Evolutionary conservation across 2,113 vertebrate species (phyloP), one percentile per base, ranked within the genome.

Genomic region (Aramus guarauna): DNA sequence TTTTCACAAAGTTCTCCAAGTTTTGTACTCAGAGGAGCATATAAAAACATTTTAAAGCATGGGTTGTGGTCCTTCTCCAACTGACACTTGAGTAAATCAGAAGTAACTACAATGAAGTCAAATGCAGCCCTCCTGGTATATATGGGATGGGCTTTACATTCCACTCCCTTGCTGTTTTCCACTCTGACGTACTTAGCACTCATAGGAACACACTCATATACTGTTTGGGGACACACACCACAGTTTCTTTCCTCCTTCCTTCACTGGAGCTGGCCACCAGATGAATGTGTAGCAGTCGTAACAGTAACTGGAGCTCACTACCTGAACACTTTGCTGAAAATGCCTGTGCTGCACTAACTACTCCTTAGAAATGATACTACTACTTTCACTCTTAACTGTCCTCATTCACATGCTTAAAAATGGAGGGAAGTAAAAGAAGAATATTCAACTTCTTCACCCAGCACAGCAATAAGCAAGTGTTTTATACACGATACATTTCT

Each of bases 1-100:
- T 97, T 97, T 98, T 98, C 90, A 92, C 37, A 96, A 89, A 81
- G 72, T 90, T 92, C 45, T 97, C 92, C 97, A 97, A 93, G 62
- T 86, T 90, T 90, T 90, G 63, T 97, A 90, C 83, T 79, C 97
- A 95, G 79, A 95, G 94, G 94, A 96, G 36, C 78, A 81, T 93
- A 92, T 63, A 84, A 97, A 97, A 97, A 94, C 84, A 97, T 86
- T 97, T 96, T 86, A 90, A 96, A 96, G 85, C 60, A 23, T 59
- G 71, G 90, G 75, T 84, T 95, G 71, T 96, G 90, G 92, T 95
- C 85, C 85, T 96, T 92, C 90, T 96, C 93, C 85, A 93, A 47
- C 78, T 94, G 92, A 94, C 84, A 94, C 58, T 89, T 91, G 91
- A 91, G 95, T 84, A 96, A 95, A 92, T 91, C 77, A 95, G 89